phyloP scores from a whole-genome alignment of 2,797 vertebrate genomes.

The Dallia pectoralis region DNA sequence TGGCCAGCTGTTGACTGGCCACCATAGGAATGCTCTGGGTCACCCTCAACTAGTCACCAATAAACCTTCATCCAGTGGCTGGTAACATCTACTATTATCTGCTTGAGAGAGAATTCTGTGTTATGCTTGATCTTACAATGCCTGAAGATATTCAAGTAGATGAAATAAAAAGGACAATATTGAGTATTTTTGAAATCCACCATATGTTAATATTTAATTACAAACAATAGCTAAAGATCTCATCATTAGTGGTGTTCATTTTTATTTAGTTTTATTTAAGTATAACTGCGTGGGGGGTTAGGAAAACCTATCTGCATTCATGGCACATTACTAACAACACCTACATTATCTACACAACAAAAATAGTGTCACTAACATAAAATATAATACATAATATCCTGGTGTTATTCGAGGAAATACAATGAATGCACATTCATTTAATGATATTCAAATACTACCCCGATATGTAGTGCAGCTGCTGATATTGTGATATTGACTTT shows the following conservation, averaged over 20 bases:
- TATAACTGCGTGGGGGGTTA: neutral
- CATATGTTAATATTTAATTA: neutral
- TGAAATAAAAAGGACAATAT: neutral
- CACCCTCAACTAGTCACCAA: constrained; percentile 6
- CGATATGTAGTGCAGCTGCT: neutral
- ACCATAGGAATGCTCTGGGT: constrained; percentile 66
- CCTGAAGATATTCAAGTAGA: neutral
- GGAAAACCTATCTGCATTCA: neutral
- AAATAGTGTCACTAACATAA: neutral
- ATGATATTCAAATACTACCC: neutral
- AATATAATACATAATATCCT: neutral
- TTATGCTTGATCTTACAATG: neutral
- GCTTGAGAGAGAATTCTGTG: neutral
- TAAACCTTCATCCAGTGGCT: neutral
- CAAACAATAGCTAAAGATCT: neutral
- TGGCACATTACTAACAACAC: neutral
- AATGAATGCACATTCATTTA: neutral
- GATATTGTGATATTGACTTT: neutral
- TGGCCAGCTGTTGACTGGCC: constrained; percentile 63
- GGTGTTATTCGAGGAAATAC: neutral
- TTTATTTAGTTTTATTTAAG: neutral
- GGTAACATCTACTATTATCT: neutral
- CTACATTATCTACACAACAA: neutral
- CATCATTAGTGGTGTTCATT: neutral
- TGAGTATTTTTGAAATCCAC: neutral